Base-by-base conservation (phyloP, 2,888 invertebrate species). In the Zygaena filipendulae region DNA sequence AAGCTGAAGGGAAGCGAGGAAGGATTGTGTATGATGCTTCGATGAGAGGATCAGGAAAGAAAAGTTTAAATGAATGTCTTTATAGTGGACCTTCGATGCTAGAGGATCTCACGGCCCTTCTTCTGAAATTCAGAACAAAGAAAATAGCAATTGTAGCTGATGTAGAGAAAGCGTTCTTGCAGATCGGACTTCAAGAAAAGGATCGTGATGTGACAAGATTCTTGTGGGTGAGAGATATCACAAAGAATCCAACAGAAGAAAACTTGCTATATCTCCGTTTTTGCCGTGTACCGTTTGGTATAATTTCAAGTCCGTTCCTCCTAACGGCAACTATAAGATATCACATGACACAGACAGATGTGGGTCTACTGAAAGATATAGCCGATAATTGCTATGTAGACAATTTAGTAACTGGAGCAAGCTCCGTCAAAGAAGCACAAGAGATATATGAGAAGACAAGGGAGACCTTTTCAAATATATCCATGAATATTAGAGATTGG, bases 21-120 rank as follows among this genome's bases (percentile, higher is more conserved):
- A 13, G 43, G 3, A 36, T 46, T 8, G 45, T 47, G 0, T 45
- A 40, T 23, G 45, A 45, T 25, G 43, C 42, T 1, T 4, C 45
- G 45, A 30, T 23, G 14, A 1, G 32, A 23, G 9, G 36, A 36
- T 5, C n/a, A n/a, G n/a, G n/a, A n/a, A n/a, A n/a, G n/a, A n/a
- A n/a, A n/a, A 36, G 36, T 19, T 11, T 39, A 2, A 39, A 39
- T 21, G 31, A 36, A 9, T 33, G 33, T 12, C 11, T 39, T 1
- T 36, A 35, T 6, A 21, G 30, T 3, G 36, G 36, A 2, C 39
- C 36, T 2, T 20, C 23, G 2, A 25, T 39, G 27, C 21, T 37
- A 6, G 35, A 33, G 16, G 33, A 39, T 12, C 7, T 39, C 3
- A 37, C 37, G 2, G 33, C 20, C 3, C 11, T 39, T 3, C 11